These are phyloP conservation scores for Montifringilla adamsi DNA, from an alignment of 2,113 vertebrate genomes.

Conservation along the genomic window DNA sequence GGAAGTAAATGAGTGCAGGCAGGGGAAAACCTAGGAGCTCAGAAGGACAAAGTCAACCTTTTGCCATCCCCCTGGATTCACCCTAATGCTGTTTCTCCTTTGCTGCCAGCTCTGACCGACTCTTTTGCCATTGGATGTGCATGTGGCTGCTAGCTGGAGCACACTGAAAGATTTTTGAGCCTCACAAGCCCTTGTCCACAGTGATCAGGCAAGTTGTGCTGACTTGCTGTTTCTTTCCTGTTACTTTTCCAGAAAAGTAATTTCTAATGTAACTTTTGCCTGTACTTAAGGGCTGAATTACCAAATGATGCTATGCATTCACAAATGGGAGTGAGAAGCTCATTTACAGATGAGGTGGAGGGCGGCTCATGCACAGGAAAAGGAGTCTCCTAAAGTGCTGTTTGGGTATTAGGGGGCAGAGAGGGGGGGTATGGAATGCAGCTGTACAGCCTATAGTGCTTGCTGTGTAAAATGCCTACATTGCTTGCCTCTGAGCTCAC, in stretches of 20 bases:
- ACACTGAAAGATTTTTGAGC: not conserved
- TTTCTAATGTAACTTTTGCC: not conserved
- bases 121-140: not conserved
- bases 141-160: not conserved
- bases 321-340: not conserved
- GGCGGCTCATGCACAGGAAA: not conserved
- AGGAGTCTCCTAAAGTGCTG: not conserved
- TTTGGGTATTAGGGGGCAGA: accelerated
- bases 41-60: not conserved
- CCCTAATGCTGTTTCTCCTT: not conserved
- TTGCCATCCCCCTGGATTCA: not conserved
- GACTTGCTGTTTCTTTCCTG: not conserved
- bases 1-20: not conserved
- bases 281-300: not conserved
- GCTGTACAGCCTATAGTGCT: not conserved
- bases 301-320: not conserved
- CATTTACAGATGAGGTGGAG: not conserved
- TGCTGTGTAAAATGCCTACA: not conserved
- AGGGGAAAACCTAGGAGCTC: not conserved
- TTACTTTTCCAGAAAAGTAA: not conserved
- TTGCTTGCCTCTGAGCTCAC: slow-evolving; percentile 29
- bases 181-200: not conserved
- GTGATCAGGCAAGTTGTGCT: not conserved
- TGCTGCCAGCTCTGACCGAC: not conserved
- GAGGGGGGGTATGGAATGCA: not conserved